phyloP scores from a whole-genome alignment of 2,888 invertebrate species.

The Steromphala cineraria region DNA sequence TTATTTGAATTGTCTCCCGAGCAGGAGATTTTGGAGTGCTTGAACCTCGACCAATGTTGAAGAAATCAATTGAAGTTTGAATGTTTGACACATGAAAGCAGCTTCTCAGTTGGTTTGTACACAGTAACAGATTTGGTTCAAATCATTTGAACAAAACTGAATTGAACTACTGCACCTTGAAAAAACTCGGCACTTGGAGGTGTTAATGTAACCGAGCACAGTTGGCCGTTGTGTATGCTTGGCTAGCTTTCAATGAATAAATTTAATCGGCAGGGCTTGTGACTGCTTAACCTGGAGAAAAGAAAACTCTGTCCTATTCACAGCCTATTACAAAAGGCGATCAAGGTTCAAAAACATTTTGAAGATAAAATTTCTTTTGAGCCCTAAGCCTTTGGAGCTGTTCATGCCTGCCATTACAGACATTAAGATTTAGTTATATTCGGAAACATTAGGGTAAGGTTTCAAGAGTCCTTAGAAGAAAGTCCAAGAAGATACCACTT shows the following conservation, averaged over 20 bases:
- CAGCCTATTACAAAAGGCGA: neutral
- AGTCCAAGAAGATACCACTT: neutral
- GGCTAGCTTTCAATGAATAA: neutral
- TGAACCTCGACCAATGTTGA: neutral
- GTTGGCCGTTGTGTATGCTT: neutral
- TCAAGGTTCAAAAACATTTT: constrained; percentile 8
- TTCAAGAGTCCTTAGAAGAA: neutral
- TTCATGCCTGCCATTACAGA: neutral
- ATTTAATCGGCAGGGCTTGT: constrained; percentile 8
- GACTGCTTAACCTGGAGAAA: constrained; percentile 6
- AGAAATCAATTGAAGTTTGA: constrained; percentile 6
- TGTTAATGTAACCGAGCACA: neutral
- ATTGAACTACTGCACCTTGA: constrained; percentile 8
- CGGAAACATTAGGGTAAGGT: neutral
- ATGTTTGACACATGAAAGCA: constrained; percentile 10
- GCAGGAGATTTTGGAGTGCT: neutral
- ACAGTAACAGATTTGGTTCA: constrained; percentile 8
- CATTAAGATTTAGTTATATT: constrained; percentile 10
- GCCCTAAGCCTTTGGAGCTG: neutral
- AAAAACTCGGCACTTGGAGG: neutral
- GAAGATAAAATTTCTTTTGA: constrained; percentile 8
- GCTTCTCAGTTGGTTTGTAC: constrained; percentile 5
- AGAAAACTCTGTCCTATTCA: neutral
- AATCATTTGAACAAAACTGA: constrained; percentile 5
- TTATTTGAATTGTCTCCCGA: constrained; percentile 6